phyloP scores from a whole-genome alignment of 2,113 vertebrate species.

The Podarcis cretensis region DNA sequence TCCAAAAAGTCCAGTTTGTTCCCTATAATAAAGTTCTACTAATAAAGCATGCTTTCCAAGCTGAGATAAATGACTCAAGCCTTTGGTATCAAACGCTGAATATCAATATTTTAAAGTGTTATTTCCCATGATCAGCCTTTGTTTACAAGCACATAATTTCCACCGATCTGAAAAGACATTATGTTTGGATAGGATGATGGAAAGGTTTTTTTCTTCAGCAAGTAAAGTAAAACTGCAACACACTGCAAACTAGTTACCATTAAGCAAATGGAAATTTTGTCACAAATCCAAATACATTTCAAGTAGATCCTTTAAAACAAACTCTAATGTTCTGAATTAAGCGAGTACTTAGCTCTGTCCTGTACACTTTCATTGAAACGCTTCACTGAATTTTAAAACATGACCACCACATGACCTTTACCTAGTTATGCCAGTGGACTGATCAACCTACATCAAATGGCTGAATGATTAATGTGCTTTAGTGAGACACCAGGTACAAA shows the following conservation, averaged over 20 bases:
- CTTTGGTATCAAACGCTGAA: neutral
- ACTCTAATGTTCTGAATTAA: neutral
- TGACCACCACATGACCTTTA: neutral
- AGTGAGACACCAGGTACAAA: neutral
- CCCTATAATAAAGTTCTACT: no score
- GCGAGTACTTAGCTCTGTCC: neutral
- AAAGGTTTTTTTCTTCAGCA: constrained; percentile 15
- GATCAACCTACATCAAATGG: neutral
- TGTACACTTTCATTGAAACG: neutral
- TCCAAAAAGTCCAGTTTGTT: neutral
- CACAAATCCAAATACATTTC: constrained; percentile 5
- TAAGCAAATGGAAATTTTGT: constrained; percentile 46
- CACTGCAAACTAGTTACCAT: neutral
- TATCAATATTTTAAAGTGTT: constrained; percentile 5
- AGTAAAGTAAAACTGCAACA: constrained; percentile 21
- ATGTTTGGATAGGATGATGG: constrained; percentile 1
- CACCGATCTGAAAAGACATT: constrained; percentile 30
- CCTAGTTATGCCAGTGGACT: neutral
- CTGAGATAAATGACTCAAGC: constrained; percentile 9
- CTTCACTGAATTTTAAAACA: neutral
- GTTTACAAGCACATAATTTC: constrained; percentile 33
- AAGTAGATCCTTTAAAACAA: constrained; percentile 40
- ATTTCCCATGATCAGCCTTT: constrained; percentile 28
- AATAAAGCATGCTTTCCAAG: constrained; percentile 23
- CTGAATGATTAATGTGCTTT: neutral